A percentile compares a stretch with the other conserved stretches of the same genome.
These are phyloP conservation scores for Rhinoptilus africanus DNA, from an alignment of 2,113 vertebrate genomes.

Conservation along the genomic window DNA sequence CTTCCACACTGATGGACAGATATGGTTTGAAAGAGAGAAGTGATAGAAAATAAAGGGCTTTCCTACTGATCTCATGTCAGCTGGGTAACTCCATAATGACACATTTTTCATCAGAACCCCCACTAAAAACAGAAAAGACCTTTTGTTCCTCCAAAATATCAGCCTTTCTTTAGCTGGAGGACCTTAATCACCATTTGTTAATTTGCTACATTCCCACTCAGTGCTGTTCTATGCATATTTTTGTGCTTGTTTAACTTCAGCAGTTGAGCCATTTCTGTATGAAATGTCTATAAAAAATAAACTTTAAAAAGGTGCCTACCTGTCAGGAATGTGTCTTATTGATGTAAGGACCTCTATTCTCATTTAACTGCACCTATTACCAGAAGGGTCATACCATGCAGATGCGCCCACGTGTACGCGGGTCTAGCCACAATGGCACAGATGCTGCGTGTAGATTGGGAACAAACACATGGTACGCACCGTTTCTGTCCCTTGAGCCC, in stretches of 20 bases:
- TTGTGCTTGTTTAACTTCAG: background rate
- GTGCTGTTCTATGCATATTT: background rate
- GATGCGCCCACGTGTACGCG: rapidly evolving
- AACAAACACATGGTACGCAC: background rate
- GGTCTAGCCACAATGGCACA: background rate
- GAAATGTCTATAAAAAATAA: background rate
- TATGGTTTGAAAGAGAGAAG: background rate
- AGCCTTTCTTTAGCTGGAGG: background rate
- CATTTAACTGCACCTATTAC: background rate
- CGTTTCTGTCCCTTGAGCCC: background rate
- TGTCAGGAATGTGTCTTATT: background rate
- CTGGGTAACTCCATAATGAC: background rate
- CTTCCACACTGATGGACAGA: background rate
- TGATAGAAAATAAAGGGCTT: background rate
- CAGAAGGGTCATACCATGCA: background rate
- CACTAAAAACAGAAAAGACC: background rate
- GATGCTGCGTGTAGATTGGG: rapidly evolving
- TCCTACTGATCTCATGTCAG: background rate
- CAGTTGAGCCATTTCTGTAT: background rate
- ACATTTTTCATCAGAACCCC: background rate
- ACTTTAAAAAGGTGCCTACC: background rate
- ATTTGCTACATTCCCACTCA: background rate
- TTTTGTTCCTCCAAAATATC: background rate
- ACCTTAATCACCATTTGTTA: background rate
- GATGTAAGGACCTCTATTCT: background rate